phyloP scores from a whole-genome alignment of 2,113 vertebrate genomes.

The Nicator chloris region DNA sequence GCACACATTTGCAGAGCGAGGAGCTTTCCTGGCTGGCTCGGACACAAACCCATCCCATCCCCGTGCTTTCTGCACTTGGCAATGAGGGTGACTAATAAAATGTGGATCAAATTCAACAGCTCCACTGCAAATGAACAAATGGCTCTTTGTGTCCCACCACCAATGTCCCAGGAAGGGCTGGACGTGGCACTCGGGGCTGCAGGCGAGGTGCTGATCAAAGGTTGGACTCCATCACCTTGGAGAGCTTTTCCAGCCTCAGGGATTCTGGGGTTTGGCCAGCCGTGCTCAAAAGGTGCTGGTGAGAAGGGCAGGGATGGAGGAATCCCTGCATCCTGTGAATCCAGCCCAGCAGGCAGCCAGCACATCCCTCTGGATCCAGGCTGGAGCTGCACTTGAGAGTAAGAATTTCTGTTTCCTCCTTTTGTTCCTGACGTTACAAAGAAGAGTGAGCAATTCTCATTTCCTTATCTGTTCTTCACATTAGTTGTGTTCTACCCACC shows the following conservation, averaged over 20 bases:
- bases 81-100: neutral
- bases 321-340: neutral
- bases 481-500: neutral
- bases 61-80: neutral
- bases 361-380: neutral
- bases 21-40: neutral
- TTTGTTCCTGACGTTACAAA: neutral
- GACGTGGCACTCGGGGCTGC: neutral
- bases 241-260: neutral
- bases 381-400: neutral
- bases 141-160: neutral
- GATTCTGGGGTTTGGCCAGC: neutral
- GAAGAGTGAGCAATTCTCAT: neutral
- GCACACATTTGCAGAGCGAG: neutral
- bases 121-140: neutral
- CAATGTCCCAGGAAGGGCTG: neutral
- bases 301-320: neutral
- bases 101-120: neutral
- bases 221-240: rapidly evolving
- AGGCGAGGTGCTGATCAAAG: neutral
- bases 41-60: neutral
- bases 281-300: rapidly evolving
- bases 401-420: neutral
- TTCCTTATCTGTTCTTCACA: neutral
- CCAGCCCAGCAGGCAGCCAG: neutral